A percentile compares a stretch with the other conserved stretches of the same genome.
phyloP scores from a whole-genome alignment of 2,888 invertebrate genomes.

The Leptopterna dolabrata region DNA sequence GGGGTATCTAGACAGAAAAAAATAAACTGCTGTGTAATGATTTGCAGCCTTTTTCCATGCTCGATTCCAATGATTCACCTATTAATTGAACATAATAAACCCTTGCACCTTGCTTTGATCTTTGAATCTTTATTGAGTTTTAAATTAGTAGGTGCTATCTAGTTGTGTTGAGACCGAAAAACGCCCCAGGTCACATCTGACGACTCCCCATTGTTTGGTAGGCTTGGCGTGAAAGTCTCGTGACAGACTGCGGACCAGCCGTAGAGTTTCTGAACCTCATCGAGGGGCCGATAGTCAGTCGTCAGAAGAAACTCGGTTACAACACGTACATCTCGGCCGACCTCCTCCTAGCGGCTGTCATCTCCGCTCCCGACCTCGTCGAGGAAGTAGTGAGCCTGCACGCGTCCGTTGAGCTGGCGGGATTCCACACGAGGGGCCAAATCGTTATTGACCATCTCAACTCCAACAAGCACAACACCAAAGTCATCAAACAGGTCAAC shows the following conservation, averaged over 20 bases:
- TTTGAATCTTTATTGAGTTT: no score
- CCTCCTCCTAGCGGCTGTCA: conserved; percentile 56
- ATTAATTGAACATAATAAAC: no score
- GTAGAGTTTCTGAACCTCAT: conserved; percentile 58
- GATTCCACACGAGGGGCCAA: conserved; percentile 60
- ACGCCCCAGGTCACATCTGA: background rate
- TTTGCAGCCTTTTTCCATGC: no score
- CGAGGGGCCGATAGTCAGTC: conserved; percentile 57
- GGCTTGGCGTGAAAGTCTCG: conserved; percentile 59
- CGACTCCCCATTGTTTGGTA: conserved; percentile 29
- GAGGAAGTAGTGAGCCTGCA: conserved; percentile 20
- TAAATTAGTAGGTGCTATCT: no score
- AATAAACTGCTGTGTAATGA: no score
- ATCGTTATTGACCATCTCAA: conserved; percentile 59
- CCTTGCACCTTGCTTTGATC: no score
- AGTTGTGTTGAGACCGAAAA: no score
- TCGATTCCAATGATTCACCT: no score
- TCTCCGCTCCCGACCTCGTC: conserved; percentile 44
- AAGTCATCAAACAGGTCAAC: conserved; percentile 55
- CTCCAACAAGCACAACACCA: conserved; percentile 53
- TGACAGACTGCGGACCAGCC: conserved; percentile 46
- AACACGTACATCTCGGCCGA: conserved; percentile 57
- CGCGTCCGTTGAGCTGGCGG: conserved; percentile 57
- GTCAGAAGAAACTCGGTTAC: conserved; percentile 53
- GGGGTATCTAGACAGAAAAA: no score